Evolutionary conservation across 2,113 vertebrate species (phyloP).

Genomic region (Arothron firmamentum): DNA sequence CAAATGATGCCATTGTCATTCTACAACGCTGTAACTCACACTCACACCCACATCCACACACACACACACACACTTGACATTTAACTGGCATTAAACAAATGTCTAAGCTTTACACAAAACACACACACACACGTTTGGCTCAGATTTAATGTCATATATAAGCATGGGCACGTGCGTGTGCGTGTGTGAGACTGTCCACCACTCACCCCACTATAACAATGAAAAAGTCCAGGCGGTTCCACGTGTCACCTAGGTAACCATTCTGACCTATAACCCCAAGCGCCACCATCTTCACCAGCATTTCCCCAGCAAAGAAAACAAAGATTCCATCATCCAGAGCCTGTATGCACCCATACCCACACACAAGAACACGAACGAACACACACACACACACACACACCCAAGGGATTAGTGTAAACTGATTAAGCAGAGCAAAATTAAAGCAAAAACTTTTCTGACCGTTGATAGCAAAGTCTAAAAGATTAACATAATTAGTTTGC

Average conservation of each 20-base stretch:
- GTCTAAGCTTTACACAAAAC: conserved; percentile 62
- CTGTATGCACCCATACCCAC: conserved; percentile 25
- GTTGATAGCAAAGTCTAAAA: conserved; percentile 51
- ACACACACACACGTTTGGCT: conserved; percentile 60
- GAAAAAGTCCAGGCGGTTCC: conserved; percentile 98
- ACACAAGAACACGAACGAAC: conserved; percentile 15
- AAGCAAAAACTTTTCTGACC: conserved; percentile 48
- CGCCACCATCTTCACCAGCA: conserved; percentile 97
- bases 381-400: conserved; percentile 21
- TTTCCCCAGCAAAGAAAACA: conserved; percentile 93
- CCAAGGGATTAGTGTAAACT: conserved; percentile 48
- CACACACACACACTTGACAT: conserved; percentile 72
- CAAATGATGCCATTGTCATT: conserved; percentile 61
- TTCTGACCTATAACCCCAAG: conserved; percentile 92
- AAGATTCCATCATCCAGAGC: conserved; percentile 74
- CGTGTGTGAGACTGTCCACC: conserved; percentile 21
- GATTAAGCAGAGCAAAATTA: conserved; percentile 49
- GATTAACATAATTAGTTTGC: conserved; percentile 51
- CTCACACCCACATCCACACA: conserved; percentile 16
- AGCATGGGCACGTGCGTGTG: conserved; percentile 13
- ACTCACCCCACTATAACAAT: conserved; percentile 96
- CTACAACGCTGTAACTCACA: conserved; percentile 29
- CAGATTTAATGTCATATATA: conserved; percentile 68
- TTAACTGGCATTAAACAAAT: conserved; percentile 79
- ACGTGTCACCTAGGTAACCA: conserved; percentile 97